Evolutionary conservation across 2,113 vertebrate genomes (phyloP), one percentile per base, ranked within the genome.

Genomic region (Hydrochoerus hydrochaeris): DNA sequence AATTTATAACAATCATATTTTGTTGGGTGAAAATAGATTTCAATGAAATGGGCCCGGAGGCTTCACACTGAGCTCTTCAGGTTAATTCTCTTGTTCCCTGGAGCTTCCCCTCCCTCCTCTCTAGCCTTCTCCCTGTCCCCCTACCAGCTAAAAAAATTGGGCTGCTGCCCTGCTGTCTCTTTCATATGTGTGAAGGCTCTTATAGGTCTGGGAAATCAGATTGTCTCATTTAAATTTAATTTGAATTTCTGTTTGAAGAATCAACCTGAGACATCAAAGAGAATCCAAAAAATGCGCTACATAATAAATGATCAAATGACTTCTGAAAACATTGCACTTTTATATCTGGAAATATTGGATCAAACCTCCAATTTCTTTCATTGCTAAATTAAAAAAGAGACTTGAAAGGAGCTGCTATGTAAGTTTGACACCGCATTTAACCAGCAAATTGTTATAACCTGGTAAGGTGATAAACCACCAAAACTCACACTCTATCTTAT

Each of bases 181-280:
- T 97, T 98, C 94, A 77, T 89, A 98, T 95, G 95, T 96, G 96
- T 95, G 95, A 96, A 96, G 71, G 86, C 52, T 95, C 84, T 97
- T 88, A 87, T 85, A 96, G 49, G 95, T 95, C 95, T 93, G 85
- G 92, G 93, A 97, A 96, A 97, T 98, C 94, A 98, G 96, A 98
- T 96, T 96, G 97, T 96, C 97, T 98, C 98, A 98, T 98, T 98
- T 98, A 98, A 98, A 97, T 97, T 97, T 97, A 97, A 98, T 98
- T 97, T 98, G 91, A 96, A 98, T 98, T 98, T 97, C 97, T 96
- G 97, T 98, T 98, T 98, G 98, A 98, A 98, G 97, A 97, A 63
- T 90, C 97, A 97, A 98, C 97, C 98, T 98, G 96, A 98, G 94
- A 98, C 96, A 97, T 98, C 96, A 98, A 98, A 98, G 95, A 49